Evolutionary conservation across 2,888 invertebrate species (phyloP).

Genomic region (Monochamus alternatus): DNA sequence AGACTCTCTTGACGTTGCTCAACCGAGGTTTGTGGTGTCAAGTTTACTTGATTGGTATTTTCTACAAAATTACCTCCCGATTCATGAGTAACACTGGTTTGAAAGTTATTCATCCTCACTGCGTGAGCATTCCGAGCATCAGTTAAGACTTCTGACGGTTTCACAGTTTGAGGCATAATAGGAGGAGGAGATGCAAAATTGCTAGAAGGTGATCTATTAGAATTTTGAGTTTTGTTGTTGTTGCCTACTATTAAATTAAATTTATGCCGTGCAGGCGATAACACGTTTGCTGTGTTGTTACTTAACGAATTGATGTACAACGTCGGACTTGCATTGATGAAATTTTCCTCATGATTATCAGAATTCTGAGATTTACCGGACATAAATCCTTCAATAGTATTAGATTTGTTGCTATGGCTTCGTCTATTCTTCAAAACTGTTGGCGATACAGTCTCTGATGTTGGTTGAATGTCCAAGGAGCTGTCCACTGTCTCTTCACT

Average conservation of each 20-base stretch:
- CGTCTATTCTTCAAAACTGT: neutral
- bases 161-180: neutral
- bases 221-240: neutral
- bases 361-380: neutral
- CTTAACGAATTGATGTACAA: neutral
- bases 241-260: no score
- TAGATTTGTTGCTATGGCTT: neutral
- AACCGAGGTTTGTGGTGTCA: no score
- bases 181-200: no score
- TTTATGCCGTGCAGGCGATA: no score
- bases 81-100: no score
- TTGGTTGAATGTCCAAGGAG: slow-evolving; percentile 35
- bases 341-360: no score
- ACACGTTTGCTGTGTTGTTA: neutral
- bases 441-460: slow-evolving; percentile 27
- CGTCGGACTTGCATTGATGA: neutral
- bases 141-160: neutral
- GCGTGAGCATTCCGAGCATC: no score
- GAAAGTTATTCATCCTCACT: no score
- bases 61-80: no score
- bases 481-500: slow-evolving; percentile 38
- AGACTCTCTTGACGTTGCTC: no score
- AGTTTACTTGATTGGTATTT: no score
- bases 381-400: neutral
- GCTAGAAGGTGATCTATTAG: neutral